Percentiles rank a stretch among this genome's conserved stretches.
Conservation (phyloP, 2,113 vertebrate species). For the Tursiops truncatus region DNA sequence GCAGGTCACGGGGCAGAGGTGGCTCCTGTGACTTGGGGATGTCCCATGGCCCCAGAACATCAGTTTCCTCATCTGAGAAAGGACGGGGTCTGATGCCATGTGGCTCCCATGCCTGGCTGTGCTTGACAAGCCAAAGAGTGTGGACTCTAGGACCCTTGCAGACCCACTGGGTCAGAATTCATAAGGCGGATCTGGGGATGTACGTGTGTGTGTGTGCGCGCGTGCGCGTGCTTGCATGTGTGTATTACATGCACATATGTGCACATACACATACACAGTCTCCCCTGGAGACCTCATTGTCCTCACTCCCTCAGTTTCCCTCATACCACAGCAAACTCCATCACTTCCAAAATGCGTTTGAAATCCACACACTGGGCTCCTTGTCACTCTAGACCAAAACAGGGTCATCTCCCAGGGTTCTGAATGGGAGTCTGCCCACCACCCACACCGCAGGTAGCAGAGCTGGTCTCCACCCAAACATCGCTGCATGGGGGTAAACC, state of each 20-base stretch:
- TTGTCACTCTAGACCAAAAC: not conserved
- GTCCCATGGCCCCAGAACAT: not conserved
- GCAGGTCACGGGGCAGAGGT: not conserved
- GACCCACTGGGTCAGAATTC: not conserved
- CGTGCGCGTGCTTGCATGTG: too few relatives aligned
- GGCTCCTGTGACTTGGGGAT: not conserved
- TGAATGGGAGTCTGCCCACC: not conserved
- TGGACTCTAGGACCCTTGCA: not conserved
- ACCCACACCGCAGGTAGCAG: too few relatives aligned
- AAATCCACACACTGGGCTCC: not conserved
- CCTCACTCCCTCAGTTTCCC: not conserved
- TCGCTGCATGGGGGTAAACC: too few relatives aligned
- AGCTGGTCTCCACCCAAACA: not conserved
- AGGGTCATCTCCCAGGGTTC: not conserved
- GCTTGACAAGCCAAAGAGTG: not conserved
- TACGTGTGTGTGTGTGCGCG: accelerated
- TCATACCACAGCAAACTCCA: not conserved
- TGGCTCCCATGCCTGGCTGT: too few relatives aligned
- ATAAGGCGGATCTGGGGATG: not conserved
- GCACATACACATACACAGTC: too few relatives aligned
- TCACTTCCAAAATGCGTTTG: not conserved
- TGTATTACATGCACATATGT: not conserved
- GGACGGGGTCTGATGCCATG: not conserved
- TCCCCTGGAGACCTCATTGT: too few relatives aligned
- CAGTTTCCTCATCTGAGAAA: not conserved